phyloP scores from a whole-genome alignment of 1,140 invertebrate species.

The Camponotus vicinus region DNA sequence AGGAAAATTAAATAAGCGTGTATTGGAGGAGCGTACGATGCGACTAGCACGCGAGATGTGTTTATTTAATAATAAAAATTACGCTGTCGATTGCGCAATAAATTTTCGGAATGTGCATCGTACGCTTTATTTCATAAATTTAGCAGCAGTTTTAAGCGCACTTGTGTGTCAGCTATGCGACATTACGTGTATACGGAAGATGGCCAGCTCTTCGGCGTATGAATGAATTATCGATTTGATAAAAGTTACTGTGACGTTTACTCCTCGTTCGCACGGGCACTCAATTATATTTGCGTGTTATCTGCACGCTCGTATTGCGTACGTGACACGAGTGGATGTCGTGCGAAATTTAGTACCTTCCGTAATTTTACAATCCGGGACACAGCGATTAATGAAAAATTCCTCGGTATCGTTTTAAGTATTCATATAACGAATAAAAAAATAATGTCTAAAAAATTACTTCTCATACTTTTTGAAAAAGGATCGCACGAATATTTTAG shows the following conservation, averaged over 20 bases:
- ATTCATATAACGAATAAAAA: background rate
- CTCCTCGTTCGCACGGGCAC: conserved; percentile 12
- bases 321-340: conserved; percentile 9
- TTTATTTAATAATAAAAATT: conserved; percentile 23
- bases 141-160: background rate
- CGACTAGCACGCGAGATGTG: conserved; percentile 35
- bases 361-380: background rate
- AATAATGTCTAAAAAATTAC: background rate
- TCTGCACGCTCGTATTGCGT: conserved; percentile 18
- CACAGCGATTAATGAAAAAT: background rate
- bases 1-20: conserved; percentile 44
- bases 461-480: background rate
- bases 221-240: conserved; percentile 42
- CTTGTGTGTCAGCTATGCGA: background rate
- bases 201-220: background rate
- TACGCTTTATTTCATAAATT: background rate
- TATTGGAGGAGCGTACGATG: background rate
- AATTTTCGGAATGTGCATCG: background rate
- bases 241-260: conserved; percentile 25
- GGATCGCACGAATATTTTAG: background rate
- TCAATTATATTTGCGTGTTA: conserved; percentile 59
- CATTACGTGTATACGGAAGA: background rate
- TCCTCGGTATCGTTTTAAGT: background rate
- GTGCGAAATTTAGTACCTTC: background rate
- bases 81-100: background rate